Percentiles rank a stretch among this genome's conserved stretches.
phyloP scores from a whole-genome alignment of 30 jellyfish, hydroid and myxozoan genomes.

The Hydractinia echinata region DNA sequence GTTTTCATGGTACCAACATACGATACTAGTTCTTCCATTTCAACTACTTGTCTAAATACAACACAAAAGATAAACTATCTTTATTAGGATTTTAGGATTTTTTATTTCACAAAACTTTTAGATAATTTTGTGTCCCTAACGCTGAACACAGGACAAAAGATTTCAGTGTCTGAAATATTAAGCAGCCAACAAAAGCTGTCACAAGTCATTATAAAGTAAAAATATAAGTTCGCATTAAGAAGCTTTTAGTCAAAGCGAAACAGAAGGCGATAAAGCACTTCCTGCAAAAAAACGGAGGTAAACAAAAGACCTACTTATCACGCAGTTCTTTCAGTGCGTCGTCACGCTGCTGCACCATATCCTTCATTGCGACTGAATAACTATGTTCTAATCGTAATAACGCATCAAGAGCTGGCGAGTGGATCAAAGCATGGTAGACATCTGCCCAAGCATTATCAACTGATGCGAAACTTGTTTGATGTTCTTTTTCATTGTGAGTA shows the following conservation, averaged over 20 bases:
- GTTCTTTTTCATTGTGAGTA: slow-evolving; percentile 38
- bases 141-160: too few species aligned
- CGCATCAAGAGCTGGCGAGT: slow-evolving; percentile 92
- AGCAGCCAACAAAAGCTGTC: too few species aligned
- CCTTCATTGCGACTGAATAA: slow-evolving; percentile 70
- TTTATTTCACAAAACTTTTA: not conserved
- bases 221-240: too few species aligned
- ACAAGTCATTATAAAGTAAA: too few species aligned
- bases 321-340: slow-evolving; percentile 47
- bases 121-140: too few species aligned
- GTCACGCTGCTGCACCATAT: slow-evolving; percentile 57
- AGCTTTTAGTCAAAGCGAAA: not conserved
- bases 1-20: slow-evolving; percentile 61
- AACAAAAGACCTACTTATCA: slow-evolving; percentile 42
- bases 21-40: slow-evolving; percentile 56
- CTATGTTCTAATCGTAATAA: slow-evolving; percentile 76
- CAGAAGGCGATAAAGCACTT: not conserved
- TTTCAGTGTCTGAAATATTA: too few species aligned
- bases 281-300: not conserved
- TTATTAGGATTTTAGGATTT: not conserved
- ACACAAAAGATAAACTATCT: not conserved
- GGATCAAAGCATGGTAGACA: slow-evolving; percentile 77
- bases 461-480: slow-evolving; percentile 32
- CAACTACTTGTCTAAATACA: slow-evolving; percentile 62
- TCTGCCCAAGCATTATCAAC: slow-evolving; percentile 66